Evolutionary conservation across 2,888 invertebrate species (phyloP), one percentile per base, ranked within the genome.

Genomic region (Pseudeuparius sepicola): DNA sequence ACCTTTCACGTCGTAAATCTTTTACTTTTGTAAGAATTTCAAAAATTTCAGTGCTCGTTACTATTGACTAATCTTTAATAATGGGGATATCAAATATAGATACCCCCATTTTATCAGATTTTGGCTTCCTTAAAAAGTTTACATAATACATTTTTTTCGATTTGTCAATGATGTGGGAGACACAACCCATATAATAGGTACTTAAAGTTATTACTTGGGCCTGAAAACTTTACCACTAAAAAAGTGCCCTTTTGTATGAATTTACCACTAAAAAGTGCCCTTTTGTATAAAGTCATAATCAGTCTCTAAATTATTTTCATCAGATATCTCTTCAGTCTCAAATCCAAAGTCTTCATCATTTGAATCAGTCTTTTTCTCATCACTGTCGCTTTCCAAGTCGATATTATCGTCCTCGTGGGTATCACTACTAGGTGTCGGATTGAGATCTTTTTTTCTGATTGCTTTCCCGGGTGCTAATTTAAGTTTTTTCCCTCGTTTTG

Each of bases 161-260:
- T 14, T 20, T 20, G 24, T 32, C 23, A 20, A 24, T 4, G n/a
- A 24, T 9, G 7, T 36, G 31, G 17, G 25, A 24, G 17, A 36
- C 31, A 16, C 36, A 31, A 5, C 31, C 24, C 30, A 36, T 31
- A 31, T 15, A 36, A 36, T 31, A n/a, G n/a, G n/a, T n/a, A 31
- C 18, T 36, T 31, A 36, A 18, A 24, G 18, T 9, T 31, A 17
- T 29, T 18, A 11, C 25, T 33, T 15, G 31, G 31, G 14, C 25
- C 25, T 17, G 14, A 11, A 25, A 36, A 36, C 16, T 31, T 36
- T 13, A 36, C 36, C 30, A 30, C 29, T 15, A 35, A 13, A 30
- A 35, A 35, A 30, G 24, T 28, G 17, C 14, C 28, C 14, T n/a
- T n/a, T n/a, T n/a, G n/a, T n/a, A n/a, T n/a, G n/a, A n/a, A n/a